Conservation (phyloP, 2,113 vertebrate species). For the Galeopterus variegatus region DNA sequence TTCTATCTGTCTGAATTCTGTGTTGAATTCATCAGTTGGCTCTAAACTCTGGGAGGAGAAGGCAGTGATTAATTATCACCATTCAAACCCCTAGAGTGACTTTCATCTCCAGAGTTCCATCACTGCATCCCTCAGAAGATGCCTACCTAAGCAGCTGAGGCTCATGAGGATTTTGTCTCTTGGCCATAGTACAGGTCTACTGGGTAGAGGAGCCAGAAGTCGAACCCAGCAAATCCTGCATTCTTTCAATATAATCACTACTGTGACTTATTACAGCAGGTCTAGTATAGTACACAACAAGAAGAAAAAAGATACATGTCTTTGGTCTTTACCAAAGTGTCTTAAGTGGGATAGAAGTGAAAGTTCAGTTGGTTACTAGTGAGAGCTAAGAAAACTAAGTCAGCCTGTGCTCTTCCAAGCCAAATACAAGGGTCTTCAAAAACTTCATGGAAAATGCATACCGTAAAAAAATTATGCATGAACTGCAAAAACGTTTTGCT, state of each 20-base stretch:
- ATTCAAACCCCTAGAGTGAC: neutral
- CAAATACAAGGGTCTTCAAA: too few species aligned
- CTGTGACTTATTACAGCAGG: neutral
- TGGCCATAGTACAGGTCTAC: neutral
- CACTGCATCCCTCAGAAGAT: accelerated
- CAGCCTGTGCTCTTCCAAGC: neutral
- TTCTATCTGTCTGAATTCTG: conserved; percentile 51
- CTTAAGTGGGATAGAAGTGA: neutral
- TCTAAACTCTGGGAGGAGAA: neutral
- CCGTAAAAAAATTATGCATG: too few species aligned
- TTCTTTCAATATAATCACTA: neutral
- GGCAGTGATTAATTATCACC: neutral
- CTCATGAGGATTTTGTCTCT: too few species aligned
- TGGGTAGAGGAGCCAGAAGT: neutral
- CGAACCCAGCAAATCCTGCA: neutral
- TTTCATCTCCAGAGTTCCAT: neutral
- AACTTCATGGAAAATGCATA: too few species aligned
- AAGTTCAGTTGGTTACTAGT: neutral
- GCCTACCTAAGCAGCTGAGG: neutral
- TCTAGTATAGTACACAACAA: neutral
- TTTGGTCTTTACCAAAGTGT: neutral
- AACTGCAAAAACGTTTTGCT: too few species aligned
- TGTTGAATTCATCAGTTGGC: neutral
- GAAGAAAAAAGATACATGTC: neutral
- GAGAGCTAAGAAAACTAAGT: neutral